Conservation (phyloP, 2,888 invertebrate genomes). For the Lamellibrachia satsuma region DNA sequence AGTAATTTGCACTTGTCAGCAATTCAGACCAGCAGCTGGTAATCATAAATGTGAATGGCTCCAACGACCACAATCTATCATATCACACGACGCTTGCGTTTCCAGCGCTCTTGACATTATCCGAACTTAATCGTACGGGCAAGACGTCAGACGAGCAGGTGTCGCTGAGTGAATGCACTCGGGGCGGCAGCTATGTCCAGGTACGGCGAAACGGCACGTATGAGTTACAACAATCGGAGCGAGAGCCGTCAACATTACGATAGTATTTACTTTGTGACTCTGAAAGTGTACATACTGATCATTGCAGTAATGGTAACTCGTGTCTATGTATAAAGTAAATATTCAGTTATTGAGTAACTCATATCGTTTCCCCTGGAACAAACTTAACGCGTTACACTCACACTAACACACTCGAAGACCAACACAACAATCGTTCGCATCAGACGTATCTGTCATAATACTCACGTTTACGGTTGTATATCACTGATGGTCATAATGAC, state of each 20-base stretch:
- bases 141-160: neutral
- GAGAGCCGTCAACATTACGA: neutral
- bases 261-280: neutral
- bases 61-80: neutral
- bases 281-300: no score
- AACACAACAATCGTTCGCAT: no score
- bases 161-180: neutral
- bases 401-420: no score
- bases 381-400: no score
- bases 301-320: neutral
- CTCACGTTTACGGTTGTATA: no score
- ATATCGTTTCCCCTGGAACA: no score
- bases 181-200: conserved; percentile 24
- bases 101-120: neutral
- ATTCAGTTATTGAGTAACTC: no score
- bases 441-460: no score
- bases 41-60: neutral
- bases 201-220: neutral
- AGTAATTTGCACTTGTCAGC: neutral
- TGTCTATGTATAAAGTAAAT: neutral
- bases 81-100: no score
- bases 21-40: neutral
- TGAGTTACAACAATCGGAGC: neutral
- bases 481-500: no score
- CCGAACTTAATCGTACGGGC: neutral